Conservation (phyloP, 2,113 vertebrate species). For the Glaucomys volans region DNA sequence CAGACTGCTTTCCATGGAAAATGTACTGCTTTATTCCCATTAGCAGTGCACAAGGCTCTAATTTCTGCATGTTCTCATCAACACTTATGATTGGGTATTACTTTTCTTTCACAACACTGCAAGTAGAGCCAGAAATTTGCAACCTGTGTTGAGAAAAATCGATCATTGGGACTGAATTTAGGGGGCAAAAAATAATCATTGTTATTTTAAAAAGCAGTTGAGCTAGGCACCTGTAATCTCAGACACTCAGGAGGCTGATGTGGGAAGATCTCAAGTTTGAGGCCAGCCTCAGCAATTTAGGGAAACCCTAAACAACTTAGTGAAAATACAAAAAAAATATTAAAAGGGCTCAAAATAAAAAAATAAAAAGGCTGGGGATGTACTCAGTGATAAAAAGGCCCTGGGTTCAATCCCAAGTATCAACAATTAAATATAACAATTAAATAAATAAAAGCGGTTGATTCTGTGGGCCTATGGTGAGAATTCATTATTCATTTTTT, state of each 20-base stretch:
- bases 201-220: neutral
- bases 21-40: rapidly evolving
- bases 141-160: neutral
- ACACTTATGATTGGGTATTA: neutral
- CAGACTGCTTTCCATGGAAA: neutral
- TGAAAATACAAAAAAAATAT: too few relatives aligned
- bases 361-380: too few relatives aligned
- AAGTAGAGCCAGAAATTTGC: neutral
- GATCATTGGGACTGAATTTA: neutral
- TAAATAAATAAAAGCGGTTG: neutral
- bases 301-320: too few relatives aligned
- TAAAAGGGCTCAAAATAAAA: too few relatives aligned
- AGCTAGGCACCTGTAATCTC: too few relatives aligned
- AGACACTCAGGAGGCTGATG: too few relatives aligned
- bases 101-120: neutral
- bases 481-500: neutral
- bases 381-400: too few relatives aligned
- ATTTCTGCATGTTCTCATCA: neutral
- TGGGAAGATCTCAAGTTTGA: too few relatives aligned
- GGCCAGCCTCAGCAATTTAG: too few relatives aligned
- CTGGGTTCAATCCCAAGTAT: too few relatives aligned
- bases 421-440: too few relatives aligned
- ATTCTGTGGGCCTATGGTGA: neutral
- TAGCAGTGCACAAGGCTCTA: rapidly evolving
- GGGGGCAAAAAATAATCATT: neutral